Conservation (phyloP, 2,113 vertebrate genomes). For the Pelobates fuscus region DNA sequence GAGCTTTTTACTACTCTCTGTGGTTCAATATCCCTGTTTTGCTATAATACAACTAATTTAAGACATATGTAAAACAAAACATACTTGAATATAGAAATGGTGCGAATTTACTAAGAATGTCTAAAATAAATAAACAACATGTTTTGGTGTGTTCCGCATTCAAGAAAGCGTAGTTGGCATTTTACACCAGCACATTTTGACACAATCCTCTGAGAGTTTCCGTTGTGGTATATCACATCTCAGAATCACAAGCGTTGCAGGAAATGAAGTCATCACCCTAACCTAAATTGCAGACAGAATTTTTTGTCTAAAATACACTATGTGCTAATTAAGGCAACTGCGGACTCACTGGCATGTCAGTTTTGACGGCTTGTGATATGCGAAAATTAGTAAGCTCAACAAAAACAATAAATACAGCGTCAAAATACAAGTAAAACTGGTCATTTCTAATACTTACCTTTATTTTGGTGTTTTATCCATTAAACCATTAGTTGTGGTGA, state of each 20-base stretch:
- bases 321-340: constrained; percentile 7
- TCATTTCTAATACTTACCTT: too few relatives aligned
- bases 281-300: constrained; percentile 11
- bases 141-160: neutral
- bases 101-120: too few relatives aligned
- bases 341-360: neutral
- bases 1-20: too few relatives aligned
- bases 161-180: neutral
- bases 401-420: neutral
- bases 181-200: neutral
- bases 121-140: too few relatives aligned
- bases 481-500: too few relatives aligned
- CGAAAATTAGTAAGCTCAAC: neutral
- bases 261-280: constrained; percentile 36
- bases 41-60: too few relatives aligned
- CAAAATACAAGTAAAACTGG: too few relatives aligned
- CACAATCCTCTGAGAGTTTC: constrained; percentile 21
- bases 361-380: neutral
- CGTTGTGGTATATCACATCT: constrained; percentile 34
- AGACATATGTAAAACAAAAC: too few relatives aligned
- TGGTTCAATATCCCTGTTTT: too few relatives aligned
- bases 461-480: too few relatives aligned
- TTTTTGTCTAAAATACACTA: neutral
- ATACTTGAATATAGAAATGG: too few relatives aligned
- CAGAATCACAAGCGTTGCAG: constrained; percentile 41